These are phyloP conservation scores for Edolisoma coerulescens DNA, from an alignment of 2,113 vertebrate genomes.

Conservation along the genomic window DNA sequence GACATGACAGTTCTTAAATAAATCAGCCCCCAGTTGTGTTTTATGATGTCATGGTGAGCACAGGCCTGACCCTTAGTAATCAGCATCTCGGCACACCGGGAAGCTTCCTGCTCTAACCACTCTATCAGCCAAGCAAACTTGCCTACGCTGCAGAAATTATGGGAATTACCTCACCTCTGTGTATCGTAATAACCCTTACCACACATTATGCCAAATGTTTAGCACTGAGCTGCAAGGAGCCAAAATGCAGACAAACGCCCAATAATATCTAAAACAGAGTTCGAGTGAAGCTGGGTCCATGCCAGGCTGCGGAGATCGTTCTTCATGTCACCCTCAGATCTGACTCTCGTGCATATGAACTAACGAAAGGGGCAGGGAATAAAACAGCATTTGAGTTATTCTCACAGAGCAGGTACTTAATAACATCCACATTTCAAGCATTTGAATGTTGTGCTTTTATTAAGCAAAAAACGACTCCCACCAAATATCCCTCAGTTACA, in stretches of 20 bases:
- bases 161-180: slow-evolving; percentile 72
- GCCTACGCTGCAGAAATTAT: slow-evolving; percentile 62
- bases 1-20: slow-evolving; percentile 51
- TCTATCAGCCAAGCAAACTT: slow-evolving; percentile 43
- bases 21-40: not conserved
- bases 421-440: slow-evolving; percentile 59
- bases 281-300: slow-evolving; percentile 22
- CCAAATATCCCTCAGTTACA: slow-evolving; percentile 62
- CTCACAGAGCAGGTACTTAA: slow-evolving; percentile 64
- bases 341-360: slow-evolving; percentile 39
- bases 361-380: slow-evolving; percentile 47
- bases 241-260: slow-evolving; percentile 35
- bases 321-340: slow-evolving; percentile 53
- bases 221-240: slow-evolving; percentile 28
- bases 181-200: slow-evolving; percentile 60
- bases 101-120: slow-evolving; percentile 49
- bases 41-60: slow-evolving; percentile 61
- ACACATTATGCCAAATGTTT: slow-evolving; percentile 66
- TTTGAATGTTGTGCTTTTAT: slow-evolving; percentile 42
- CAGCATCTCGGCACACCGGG: slow-evolving; percentile 44
- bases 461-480: slow-evolving; percentile 51
- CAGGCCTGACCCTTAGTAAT: slow-evolving; percentile 57
- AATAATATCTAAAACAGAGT: slow-evolving; percentile 68
- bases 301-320: slow-evolving; percentile 46
- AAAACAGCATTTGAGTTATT: slow-evolving; percentile 44